These are phyloP conservation scores for Eurois occulta DNA, from an alignment of 2,888 invertebrate genomes.

Conservation along the genomic window DNA sequence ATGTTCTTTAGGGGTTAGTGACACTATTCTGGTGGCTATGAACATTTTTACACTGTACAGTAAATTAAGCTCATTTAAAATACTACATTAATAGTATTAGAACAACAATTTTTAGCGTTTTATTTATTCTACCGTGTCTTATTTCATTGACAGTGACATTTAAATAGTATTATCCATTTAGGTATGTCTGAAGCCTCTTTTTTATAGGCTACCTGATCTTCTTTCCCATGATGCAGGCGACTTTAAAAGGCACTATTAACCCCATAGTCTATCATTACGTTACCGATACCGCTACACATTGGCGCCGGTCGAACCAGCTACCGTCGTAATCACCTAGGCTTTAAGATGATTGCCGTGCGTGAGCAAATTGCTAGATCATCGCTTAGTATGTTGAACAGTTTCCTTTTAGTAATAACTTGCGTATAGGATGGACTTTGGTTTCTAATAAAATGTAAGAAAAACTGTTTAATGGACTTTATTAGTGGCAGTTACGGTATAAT, in stretches of 20 bases:
- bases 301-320: constrained; percentile 14
- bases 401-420: constrained; percentile 22
- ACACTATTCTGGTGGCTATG: background rate
- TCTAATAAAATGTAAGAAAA: constrained; percentile 23
- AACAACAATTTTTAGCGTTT: no score
- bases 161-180: background rate
- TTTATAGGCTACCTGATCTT: background rate
- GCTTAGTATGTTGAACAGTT: constrained; percentile 24
- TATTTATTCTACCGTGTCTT: background rate
- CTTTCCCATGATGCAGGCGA: constrained; percentile 15
- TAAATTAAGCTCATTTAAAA: background rate
- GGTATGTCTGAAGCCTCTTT: background rate
- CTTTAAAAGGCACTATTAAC: constrained; percentile 6
- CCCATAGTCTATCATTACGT: constrained; percentile 34
- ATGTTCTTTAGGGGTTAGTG: background rate
- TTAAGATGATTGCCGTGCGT: constrained; percentile 28
- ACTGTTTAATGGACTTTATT: background rate
- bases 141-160: background rate
- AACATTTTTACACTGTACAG: background rate
- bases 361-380: constrained; percentile 33
- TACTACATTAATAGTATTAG: no score
- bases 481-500: background rate
- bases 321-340: constrained; percentile 27
- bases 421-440: constrained; percentile 1
- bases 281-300: constrained; percentile 39